Base-by-base conservation (phyloP, 2,797 vertebrate species). In the Gymnothorax reevesii region DNA sequence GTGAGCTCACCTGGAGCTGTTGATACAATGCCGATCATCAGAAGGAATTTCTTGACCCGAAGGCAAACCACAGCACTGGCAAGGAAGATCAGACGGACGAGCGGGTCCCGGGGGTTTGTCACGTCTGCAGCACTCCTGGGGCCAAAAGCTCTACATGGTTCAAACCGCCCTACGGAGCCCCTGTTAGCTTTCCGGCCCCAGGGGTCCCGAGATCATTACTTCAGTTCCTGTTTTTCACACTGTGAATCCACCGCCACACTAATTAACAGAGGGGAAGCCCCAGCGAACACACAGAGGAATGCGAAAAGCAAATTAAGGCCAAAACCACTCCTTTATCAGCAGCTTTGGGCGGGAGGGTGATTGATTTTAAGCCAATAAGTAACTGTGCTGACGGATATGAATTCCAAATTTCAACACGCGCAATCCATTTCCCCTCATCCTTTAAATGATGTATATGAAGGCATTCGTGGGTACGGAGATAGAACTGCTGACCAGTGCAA, bases 111-210 rank as follows among this genome's bases (percentile, higher is more conserved):
- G 57, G 42, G 77, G n/a, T 82, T 42, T 15, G 83, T 20, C 64
- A 6, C 64, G 22, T 69, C 64, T n/a, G 64, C 25, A n/a, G 22
- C 2, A n/a, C 64, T 25, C 64, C 20, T 3, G 57, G 83, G 87
- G 88, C 83, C 60, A 85, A 85, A 83, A 87, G 80, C 89, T 92
- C 88, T 89, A 86, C 55, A 83, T 92, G 92, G 86, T 92, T 94
- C 89, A 92, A 94, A 93, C 91, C 89, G 27, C 86, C 83, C 90
- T 92, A 91, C 91, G 89, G 88, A 89, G 91, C 54, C 83, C 66
- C 22, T 91, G 92, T 94, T 95, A 94, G 92, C 91, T 86, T 89
- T 90, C 90, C 90, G 87, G 89, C 91, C 92, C 88, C 89, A 89
- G 88, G 33, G 87, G 49, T 86, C 89, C 90, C 86, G 85, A 10